These are phyloP conservation scores for Potorous gilbertii DNA, from an alignment of 2,797 vertebrate genomes.

Conservation along the genomic window DNA sequence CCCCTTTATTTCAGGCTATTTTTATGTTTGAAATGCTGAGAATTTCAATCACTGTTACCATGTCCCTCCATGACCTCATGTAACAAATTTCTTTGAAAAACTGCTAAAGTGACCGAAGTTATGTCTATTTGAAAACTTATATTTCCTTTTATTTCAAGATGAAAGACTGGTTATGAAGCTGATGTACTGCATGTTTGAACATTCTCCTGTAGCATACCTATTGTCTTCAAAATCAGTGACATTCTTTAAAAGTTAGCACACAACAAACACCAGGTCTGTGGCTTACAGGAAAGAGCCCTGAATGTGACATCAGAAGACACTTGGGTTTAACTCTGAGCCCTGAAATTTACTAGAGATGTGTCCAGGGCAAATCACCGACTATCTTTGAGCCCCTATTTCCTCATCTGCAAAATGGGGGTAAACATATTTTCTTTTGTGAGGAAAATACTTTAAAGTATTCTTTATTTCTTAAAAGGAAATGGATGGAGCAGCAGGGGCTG, in stretches of 20 bases:
- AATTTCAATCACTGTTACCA: neutral
- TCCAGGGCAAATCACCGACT: neutral
- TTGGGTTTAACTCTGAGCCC: neutral
- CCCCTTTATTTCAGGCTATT: constrained; percentile 33
- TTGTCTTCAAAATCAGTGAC: constrained; percentile 25
- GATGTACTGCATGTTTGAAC: constrained; percentile 15
- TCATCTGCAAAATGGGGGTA: neutral
- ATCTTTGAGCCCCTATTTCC: neutral
- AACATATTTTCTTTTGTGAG: neutral
- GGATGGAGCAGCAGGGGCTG: neutral
- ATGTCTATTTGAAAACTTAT: neutral
- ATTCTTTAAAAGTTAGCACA: constrained; percentile 5
- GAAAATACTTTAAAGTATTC: neutral
- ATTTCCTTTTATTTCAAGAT: neutral
- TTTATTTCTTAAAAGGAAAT: neutral
- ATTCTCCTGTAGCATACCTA: neutral
- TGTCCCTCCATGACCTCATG: neutral
- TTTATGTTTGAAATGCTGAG: constrained; percentile 20
- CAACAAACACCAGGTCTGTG: constrained; percentile 3
- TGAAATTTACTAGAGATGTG: neutral
- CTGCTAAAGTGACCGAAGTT: constrained; percentile 2
- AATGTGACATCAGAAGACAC: neutral
- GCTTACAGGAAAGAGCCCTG: neutral
- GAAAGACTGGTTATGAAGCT: neutral
- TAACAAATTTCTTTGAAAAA: constrained; percentile 38